A percentile compares a stretch with the other conserved stretches of the same genome.
These are phyloP conservation scores for Stramonita haemastoma DNA, from an alignment of 2,888 invertebrate species.

Conservation along the genomic window DNA sequence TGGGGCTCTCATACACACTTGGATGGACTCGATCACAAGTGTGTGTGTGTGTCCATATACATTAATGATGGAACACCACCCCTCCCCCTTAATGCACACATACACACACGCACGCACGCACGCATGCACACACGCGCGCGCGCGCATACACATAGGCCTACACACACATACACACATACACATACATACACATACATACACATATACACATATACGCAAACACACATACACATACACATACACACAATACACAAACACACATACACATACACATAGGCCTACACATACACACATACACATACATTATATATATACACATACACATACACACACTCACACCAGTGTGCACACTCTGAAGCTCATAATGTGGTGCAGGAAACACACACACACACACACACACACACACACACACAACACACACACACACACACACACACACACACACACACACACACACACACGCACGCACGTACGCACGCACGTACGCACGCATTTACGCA, in stretches of 20 bases:
- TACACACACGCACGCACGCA: not conserved
- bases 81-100: no score
- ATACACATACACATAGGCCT: not conserved
- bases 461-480: not conserved
- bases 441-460: not conserved
- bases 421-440: no score
- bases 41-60: no score
- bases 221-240: no score
- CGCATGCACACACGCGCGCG: not conserved
- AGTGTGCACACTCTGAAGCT: not conserved
- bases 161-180: not conserved
- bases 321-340: not conserved
- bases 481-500: not conserved
- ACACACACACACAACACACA: no score
- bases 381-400: no score
- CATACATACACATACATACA: not conserved
- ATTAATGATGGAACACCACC: no score
- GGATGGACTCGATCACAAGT: no score
- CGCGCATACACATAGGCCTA: not conserved
- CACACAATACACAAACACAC: not conserved
- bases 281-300: not conserved
- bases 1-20: no score
- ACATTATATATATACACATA: not conserved
- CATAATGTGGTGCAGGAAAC: no score
- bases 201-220: not conserved